These are phyloP conservation scores for Tragopan temminckii DNA, from an alignment of 2,797 vertebrate genomes.

Conservation along the genomic window DNA sequence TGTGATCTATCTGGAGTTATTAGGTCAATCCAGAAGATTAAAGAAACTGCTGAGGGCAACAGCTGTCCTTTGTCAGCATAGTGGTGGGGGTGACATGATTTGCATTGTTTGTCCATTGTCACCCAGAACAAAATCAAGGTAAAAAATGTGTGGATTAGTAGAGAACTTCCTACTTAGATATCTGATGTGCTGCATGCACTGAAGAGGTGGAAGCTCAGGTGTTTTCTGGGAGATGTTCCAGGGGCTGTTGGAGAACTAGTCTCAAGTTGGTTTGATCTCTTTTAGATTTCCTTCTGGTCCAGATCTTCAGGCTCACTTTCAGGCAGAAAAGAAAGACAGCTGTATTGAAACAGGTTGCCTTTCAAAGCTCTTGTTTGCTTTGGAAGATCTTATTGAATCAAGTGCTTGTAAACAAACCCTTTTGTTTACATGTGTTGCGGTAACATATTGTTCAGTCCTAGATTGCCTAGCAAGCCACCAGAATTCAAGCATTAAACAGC, in stretches of 20 bases:
- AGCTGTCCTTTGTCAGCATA: neutral
- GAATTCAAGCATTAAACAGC: neutral
- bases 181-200: neutral
- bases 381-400: neutral
- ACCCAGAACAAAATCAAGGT: neutral
- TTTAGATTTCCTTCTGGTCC: neutral
- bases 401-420: accelerated
- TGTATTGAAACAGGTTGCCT: neutral
- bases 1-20: neutral
- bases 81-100: neutral
- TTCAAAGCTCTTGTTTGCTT: neutral
- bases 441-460: neutral
- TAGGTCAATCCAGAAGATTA: neutral
- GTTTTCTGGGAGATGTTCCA: neutral
- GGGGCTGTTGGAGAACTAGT: neutral
- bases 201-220: neutral
- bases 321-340: neutral
- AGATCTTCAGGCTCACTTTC: neutral
- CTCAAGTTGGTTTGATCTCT: neutral
- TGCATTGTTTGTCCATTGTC: neutral
- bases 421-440: neutral
- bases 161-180: neutral
- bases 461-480: neutral
- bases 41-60: neutral
- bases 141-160: neutral